These are phyloP conservation scores for Tolypeutes matacus DNA, from an alignment of 2,797 vertebrate genomes.

Conservation along the genomic window DNA sequence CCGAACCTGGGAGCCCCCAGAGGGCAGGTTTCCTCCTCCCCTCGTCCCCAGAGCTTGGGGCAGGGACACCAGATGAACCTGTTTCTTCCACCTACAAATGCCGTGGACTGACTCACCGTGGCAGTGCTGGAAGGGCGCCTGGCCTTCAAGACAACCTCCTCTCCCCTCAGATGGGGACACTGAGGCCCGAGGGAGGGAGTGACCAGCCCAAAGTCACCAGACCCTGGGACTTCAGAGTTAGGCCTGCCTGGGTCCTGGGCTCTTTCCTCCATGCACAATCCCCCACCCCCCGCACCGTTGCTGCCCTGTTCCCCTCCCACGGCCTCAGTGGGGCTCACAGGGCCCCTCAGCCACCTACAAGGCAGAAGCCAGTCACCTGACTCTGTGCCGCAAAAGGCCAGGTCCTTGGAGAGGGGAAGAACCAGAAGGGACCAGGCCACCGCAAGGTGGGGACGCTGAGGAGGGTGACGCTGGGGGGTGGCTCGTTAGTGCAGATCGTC, in stretches of 20 bases:
- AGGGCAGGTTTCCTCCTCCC: slow-evolving; percentile 16
- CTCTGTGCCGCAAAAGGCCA: not conserved
- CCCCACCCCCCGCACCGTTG: not conserved
- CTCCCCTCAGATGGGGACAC: not conserved
- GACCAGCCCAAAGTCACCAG: not conserved
- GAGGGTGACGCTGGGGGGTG: not conserved
- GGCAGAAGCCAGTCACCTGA: too few species aligned
- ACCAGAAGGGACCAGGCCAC: not conserved
- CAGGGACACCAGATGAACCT: slow-evolving; percentile 40
- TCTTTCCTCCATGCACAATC: not conserved
- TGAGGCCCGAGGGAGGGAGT: not conserved
- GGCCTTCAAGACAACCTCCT: not conserved
- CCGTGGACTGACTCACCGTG: not conserved
- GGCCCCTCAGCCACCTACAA: not conserved
- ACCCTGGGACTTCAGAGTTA: not conserved
- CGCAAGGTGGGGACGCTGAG: rapidly evolving
- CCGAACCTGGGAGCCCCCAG: slow-evolving; percentile 25
- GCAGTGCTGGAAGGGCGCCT: not conserved
- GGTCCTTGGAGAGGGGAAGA: not conserved
- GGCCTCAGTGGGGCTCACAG: not conserved
- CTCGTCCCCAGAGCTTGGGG: not conserved
- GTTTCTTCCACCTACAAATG: slow-evolving; percentile 40
- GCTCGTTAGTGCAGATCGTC: not conserved
- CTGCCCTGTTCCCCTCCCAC: too few species aligned
- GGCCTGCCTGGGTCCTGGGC: not conserved